These are phyloP conservation scores for Pandion haliaetus DNA, from an alignment of 2,113 vertebrate genomes.

Conservation along the genomic window DNA sequence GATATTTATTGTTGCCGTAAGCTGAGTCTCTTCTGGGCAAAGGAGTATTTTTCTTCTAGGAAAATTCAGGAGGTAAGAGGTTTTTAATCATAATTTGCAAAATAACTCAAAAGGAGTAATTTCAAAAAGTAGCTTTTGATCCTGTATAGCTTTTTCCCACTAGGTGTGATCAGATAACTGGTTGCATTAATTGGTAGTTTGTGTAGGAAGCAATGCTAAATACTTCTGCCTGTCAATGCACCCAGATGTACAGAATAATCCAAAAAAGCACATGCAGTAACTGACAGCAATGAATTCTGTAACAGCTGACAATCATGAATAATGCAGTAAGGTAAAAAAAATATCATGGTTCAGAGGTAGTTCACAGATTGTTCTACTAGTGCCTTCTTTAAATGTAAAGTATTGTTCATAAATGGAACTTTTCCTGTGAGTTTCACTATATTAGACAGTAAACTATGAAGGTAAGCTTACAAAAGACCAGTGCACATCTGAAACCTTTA, in stretches of 20 bases:
- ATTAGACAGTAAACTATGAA: neutral
- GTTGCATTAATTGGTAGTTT: conserved; percentile 32
- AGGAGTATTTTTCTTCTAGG: neutral
- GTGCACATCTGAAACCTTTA: neutral
- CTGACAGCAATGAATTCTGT: conserved; percentile 43
- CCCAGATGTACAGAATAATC: conserved; percentile 34
- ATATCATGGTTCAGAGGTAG: neutral
- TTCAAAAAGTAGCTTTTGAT: conserved; percentile 28
- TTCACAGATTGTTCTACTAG: conserved; percentile 26
- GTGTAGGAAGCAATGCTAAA: conserved; percentile 50
- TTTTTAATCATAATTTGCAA: conserved; percentile 24
- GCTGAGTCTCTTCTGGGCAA: neutral
- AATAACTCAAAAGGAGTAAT: neutral
- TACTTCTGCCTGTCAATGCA: conserved; percentile 41
- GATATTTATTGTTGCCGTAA: neutral
- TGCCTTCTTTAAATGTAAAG: neutral
- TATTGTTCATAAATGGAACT: neutral
- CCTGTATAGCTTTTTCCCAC: neutral
- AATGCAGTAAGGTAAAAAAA: conserved; percentile 23
- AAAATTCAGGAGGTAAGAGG: neutral
- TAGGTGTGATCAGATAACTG: conserved; percentile 29
- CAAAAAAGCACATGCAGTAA: neutral
- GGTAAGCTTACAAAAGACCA: neutral
- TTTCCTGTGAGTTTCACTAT: neutral
- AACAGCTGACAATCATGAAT: conserved; percentile 40